Base-by-base conservation (phyloP, 2,797 vertebrate genomes). In the Philypnodon macrostomus region DNA sequence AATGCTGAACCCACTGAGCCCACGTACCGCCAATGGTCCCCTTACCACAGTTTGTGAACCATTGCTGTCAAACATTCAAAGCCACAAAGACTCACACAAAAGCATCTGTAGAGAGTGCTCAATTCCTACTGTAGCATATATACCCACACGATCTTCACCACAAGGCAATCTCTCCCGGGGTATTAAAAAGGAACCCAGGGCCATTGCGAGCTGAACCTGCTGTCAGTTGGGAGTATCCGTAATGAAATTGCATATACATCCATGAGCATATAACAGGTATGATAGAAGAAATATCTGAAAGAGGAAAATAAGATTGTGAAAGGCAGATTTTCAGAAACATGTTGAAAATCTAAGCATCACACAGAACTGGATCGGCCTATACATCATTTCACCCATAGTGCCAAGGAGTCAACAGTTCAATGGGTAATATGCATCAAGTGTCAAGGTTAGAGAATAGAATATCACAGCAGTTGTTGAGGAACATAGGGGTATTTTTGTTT, bases 201-300 rank as follows among this genome's bases (percentile, higher is more conserved):
- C 63, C 62, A 48, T 56, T 64, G 61, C 39, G 53, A 56, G 68
- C 74, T 71, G 72, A 75, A 78, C 61, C 39, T 23, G 36, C 75
- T 75, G 75, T 84, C 77, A 75, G 61, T 17, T 41, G 65, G 66
- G 73, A 76, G 63, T 63, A 67, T 61, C 64, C 14, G 74, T 83
- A 80, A 84, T 84, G 77, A 81, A 84, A 84, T 64, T 79, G 65
- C 61, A 77, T 79, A 79, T 85, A 74, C 76, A 79, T 71, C 74
- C 58, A 65, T 70, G 51, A 62, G 60, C 67, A 59, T 12, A 71
- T 63, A 69, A 70, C 74, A 73, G 63, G 54, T 62, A 21, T 37
- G 48, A 41, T 12, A 1, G 48, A 41, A 29, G 41, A 19, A 36
- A 67, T 47, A 67, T 51, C 70, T 70, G 38, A 64, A 45, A 68